Conservation (phyloP, 2,113 vertebrate genomes). For the Catharus minimus region DNA sequence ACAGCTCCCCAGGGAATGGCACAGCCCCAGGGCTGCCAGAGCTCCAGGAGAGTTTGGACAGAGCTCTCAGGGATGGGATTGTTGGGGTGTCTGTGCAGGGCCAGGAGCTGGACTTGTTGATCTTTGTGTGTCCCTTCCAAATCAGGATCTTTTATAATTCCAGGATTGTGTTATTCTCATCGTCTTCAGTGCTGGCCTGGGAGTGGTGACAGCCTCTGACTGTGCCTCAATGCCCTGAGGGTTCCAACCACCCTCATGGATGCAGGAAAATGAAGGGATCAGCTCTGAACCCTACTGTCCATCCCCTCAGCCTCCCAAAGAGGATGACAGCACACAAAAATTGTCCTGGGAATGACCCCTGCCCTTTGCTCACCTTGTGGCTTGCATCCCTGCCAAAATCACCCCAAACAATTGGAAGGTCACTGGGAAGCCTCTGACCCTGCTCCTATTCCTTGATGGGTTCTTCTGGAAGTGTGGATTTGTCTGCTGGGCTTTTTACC, state of each 20-base stretch:
- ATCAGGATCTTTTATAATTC: background rate
- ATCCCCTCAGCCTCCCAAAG: background rate
- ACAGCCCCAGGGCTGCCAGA: background rate
- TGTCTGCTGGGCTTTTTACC: background rate
- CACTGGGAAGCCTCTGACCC: background rate
- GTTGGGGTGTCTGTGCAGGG: background rate
- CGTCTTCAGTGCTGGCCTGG: background rate
- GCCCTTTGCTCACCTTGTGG: background rate
- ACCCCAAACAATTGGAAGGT: no score
- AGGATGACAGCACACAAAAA: accelerated
- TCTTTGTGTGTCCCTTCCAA: background rate
- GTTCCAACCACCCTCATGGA: background rate
- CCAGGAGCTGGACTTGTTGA: background rate
- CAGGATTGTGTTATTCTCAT: background rate
- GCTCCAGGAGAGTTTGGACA: accelerated
- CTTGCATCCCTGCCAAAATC: background rate
- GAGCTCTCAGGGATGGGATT: accelerated
- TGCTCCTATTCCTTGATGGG: background rate
- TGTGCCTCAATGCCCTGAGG: background rate
- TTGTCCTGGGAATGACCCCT: background rate
- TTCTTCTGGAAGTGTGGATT: background rate
- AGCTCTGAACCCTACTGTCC: background rate
- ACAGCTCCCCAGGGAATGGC: background rate
- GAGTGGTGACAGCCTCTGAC: background rate
- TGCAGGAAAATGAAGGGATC: background rate